Evolutionary conservation across 2,888 invertebrate species (phyloP), one percentile per base, ranked within the genome.

Genomic region (Latrodectus elegans): DNA sequence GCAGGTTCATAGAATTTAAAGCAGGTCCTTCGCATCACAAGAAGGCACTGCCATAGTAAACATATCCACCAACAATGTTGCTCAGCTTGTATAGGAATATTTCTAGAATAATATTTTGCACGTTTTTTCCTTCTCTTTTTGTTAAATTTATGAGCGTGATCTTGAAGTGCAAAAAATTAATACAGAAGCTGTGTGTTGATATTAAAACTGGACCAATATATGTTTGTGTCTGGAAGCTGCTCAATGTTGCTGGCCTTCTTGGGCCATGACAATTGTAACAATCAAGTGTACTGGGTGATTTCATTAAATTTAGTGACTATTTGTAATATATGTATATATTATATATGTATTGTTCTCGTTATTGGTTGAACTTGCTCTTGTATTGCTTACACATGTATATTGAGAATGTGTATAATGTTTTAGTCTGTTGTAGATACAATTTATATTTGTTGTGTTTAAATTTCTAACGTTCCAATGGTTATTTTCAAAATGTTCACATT

Each of bases 41-140:
- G 64, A 73, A 82, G 80, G 84, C 76, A 68, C 88, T 88, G 83
- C 84, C 88, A 84, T 88, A 88, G 79, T 67, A 88, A 84, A 88
- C 88, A 88, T 88, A 88, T 88, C 88, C 80, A 84, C 74, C 75
- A 88, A 77, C n/a, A 12, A 60, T 60, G 72, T 88, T 88, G 88
- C 88, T 88, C 88, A 88, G 87, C 78, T 79, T 84, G 88, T 88
- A 80, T 88, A 88, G 88, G 65, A 60, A 75, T 79, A 71, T 77
- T 73, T 77, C 77, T 81, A 72, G 71, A 71, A 75, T 49, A 76
- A 55, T 67, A 76, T 86, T 22, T 76, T 81, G 86, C 86, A 87
- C 81, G 49, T 65, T 86, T 72, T 70, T 73, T 53, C 75, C 73
- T 49, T 78, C 51, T 71, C 52, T 84, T 79, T 74, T 60, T 65